Evolutionary conservation across 2,888 invertebrate species (phyloP).

Genomic region (Lymantria monacha): DNA sequence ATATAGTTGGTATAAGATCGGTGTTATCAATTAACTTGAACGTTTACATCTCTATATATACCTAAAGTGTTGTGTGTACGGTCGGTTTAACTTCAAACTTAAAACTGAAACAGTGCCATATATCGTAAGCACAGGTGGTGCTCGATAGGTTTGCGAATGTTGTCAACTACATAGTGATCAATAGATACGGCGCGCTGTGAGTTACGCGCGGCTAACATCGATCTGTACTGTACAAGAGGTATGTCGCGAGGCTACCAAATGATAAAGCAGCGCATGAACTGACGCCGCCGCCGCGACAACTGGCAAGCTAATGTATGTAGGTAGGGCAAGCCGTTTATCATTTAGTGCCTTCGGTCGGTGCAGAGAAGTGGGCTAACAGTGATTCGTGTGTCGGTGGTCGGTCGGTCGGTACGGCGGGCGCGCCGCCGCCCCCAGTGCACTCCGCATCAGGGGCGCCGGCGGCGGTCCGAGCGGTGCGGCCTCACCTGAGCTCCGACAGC

Average conservation of each 20-base stretch:
- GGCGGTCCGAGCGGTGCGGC: slow-evolving; percentile 3
- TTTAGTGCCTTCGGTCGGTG: slow-evolving; percentile 77
- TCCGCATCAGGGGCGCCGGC: not conserved
- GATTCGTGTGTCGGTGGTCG: slow-evolving; percentile 51
- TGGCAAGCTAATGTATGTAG: slow-evolving; percentile 62
- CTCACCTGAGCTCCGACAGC: slow-evolving; percentile 95
- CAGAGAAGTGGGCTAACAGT: slow-evolving; percentile 61
- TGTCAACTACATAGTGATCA: slow-evolving; percentile 58
- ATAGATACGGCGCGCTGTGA: slow-evolving; percentile 60
- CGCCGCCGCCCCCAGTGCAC: slow-evolving; percentile 11
- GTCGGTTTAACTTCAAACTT: slow-evolving; percentile 46
- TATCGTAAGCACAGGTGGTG: slow-evolving; percentile 79
- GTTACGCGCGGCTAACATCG: slow-evolving; percentile 65
- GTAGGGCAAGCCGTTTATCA: slow-evolving; percentile 76
- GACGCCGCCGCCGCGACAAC: slow-evolving; percentile 26
- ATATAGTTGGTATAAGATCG: too few species aligned
- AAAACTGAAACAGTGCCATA: slow-evolving; percentile 74
- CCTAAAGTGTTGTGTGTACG: slow-evolving; percentile 47
- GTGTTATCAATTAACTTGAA: too few species aligned
- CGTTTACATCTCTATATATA: too few species aligned
- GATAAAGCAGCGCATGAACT: slow-evolving; percentile 73
- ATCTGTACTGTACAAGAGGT: slow-evolving; percentile 56
- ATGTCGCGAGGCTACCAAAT: slow-evolving; percentile 73
- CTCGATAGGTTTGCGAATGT: slow-evolving; percentile 71
- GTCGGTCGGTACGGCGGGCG: slow-evolving; percentile 33